Conservation (phyloP, 2,797 vertebrate genomes). For the Liasis olivaceus region DNA sequence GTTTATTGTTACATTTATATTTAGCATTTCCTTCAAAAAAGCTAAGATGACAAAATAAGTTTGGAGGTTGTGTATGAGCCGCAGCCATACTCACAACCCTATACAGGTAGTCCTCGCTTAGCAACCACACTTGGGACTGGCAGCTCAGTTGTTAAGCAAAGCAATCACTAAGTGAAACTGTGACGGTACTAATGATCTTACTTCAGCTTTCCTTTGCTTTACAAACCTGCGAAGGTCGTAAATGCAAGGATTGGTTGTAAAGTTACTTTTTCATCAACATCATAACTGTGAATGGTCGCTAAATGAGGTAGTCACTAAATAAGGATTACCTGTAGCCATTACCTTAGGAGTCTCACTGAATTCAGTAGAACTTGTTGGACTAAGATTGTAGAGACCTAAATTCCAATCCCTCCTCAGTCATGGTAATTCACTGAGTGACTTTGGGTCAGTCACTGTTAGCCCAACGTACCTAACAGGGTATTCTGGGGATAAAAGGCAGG, state of each 20-base stretch:
- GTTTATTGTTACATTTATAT: not conserved
- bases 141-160: not conserved
- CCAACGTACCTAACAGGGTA: not conserved
- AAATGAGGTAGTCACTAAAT: not conserved
- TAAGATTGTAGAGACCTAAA: not conserved
- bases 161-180: not conserved
- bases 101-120: not conserved
- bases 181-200: not conserved
- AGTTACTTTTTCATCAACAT: not conserved
- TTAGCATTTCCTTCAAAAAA: not conserved
- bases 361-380: not conserved
- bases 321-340: not conserved
- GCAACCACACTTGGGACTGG: not conserved
- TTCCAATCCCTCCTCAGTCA: not conserved
- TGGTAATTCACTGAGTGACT: not conserved
- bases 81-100: not conserved
- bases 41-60: not conserved
- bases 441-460: not conserved
- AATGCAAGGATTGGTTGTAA: not conserved
- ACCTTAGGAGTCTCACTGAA: not conserved
- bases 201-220: not conserved
- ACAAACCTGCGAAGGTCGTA: not conserved
- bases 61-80: not conserved
- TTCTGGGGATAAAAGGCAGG: not conserved
- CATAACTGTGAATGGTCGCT: not conserved